A percentile compares a stretch with the other conserved stretches of the same genome.
phyloP scores from a whole-genome alignment of 2,888 invertebrate species.

The Dichetophora obliterata region DNA sequence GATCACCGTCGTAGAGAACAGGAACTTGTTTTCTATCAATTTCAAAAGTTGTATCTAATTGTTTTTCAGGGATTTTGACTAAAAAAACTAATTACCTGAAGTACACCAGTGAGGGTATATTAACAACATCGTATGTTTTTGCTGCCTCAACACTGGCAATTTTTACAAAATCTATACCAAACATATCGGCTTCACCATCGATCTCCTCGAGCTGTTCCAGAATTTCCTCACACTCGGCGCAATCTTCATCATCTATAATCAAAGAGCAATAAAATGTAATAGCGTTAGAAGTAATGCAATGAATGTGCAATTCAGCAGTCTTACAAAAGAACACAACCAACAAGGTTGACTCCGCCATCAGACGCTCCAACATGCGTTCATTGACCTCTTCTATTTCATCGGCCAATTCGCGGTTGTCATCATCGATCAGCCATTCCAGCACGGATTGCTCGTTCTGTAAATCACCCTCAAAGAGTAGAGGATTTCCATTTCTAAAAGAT shows the following conservation, averaged over 20 bases:
- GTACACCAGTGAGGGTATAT: slow-evolving; percentile 88
- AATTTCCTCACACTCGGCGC: slow-evolving; percentile 91
- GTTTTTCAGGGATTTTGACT: neutral
- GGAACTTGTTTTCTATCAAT: slow-evolving; percentile 77
- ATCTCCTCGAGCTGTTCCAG: slow-evolving; percentile 92
- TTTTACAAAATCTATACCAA: slow-evolving; percentile 95
- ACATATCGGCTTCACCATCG: slow-evolving; percentile 93
- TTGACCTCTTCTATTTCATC: slow-evolving; percentile 96
- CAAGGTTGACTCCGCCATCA: slow-evolving; percentile 87
- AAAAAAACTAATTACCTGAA: slow-evolving; percentile 74
- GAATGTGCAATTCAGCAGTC: slow-evolving; percentile 56
- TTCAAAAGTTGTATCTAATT: neutral
- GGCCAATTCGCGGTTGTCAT: slow-evolving; percentile 91
- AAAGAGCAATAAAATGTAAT: neutral
- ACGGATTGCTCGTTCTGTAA: slow-evolving; percentile 92
- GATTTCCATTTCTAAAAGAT: slow-evolving; percentile 82
- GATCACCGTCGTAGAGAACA: slow-evolving; percentile 89
- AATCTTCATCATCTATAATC: slow-evolving; percentile 84
- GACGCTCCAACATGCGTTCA: slow-evolving; percentile 86
- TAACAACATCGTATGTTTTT: slow-evolving; percentile 84
- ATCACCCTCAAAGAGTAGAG: slow-evolving; percentile 90
- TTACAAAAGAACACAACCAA: slow-evolving; percentile 94
- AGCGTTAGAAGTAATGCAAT: neutral
- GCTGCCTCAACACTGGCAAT: slow-evolving; percentile 87
- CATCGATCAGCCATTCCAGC: slow-evolving; percentile 92